Evolutionary conservation across 2,113 vertebrate species (phyloP), one percentile per base, ranked within the genome.

Genomic region (Cyprinodon tularosa): DNA sequence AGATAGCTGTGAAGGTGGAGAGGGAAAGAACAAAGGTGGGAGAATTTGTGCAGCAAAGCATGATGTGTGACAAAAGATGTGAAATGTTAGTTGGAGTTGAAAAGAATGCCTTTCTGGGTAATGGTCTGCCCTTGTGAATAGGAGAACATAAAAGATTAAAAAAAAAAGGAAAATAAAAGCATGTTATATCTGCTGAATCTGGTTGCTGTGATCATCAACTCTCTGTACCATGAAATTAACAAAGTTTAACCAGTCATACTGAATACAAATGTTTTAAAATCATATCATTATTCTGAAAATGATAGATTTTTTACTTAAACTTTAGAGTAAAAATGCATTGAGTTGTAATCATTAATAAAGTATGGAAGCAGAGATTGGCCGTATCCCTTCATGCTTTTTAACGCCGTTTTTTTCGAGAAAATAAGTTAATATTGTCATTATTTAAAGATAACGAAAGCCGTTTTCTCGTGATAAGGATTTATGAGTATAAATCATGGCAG

Each of bases 31-130:
- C 29, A 64, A 78, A 84, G 77, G 86, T 82, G 81, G 74, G 66
- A 79, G 84, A 73, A 81, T 81, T 36, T 67, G 78, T 59, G 69
- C 37, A 42, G 66, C 66, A 62, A 78, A 72, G 74, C 77, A 68
- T 70, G 57, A 81, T 68, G 80, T 82, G 78, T 70, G 84, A 81
- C 80, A 82, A 71, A 78, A 86, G 71, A 88, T 82, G 77, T 79
- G 79, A 87, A 86, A 80, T 74, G 61, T 81, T 81, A 75, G 69
- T 77, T 14, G 2, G 60, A 77, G 69, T 78, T 73, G 69, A 83
- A 86, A 80, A 78, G 61, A 76, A 72, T 47, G 66, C 12, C 57
- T 40, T 48, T 67, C 69, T 66, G 63, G 37, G 42, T 62, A 36
- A 81, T 68, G 70, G 81, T 40, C 72, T 60, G 47, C n/a, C 29